These are phyloP conservation scores for Drosophila albomicans DNA, from an alignment of 1,140 invertebrate genomes.

Conservation along the genomic window DNA sequence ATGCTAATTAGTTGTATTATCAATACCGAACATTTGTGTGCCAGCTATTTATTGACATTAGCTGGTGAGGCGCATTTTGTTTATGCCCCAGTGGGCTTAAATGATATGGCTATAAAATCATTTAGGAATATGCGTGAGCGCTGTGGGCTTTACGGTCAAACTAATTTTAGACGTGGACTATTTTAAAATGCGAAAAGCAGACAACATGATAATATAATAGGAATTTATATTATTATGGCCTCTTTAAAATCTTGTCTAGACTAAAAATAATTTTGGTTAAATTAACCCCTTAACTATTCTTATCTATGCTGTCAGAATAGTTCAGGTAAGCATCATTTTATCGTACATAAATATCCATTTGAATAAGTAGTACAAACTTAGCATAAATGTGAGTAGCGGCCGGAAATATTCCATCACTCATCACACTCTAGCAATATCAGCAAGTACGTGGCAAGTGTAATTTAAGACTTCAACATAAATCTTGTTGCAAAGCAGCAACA, in stretches of 20 bases:
- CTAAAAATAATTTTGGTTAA: no score
- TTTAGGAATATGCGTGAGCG: conserved; percentile 25
- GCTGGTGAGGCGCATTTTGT: conserved; percentile 36
- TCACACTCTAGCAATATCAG: conserved; percentile 71
- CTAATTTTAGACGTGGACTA: neutral
- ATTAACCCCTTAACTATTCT: no score
- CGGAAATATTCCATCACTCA: conserved; percentile 21
- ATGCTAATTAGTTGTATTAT: conserved; percentile 82
- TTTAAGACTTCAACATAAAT: conserved; percentile 71
- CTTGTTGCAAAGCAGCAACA: conserved; percentile 51
- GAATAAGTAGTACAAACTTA: neutral
- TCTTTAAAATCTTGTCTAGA: no score
- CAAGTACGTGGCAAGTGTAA: conserved; percentile 68
- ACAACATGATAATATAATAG: no score
- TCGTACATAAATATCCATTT: neutral
- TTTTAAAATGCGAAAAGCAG: neutral
- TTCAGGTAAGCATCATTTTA: no score
- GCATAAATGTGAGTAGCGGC: neutral
- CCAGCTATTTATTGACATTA: conserved; percentile 69
- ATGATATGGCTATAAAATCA: conserved; percentile 53
- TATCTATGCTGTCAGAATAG: no score
- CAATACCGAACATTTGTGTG: conserved; percentile 56
- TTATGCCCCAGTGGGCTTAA: conserved; percentile 49
- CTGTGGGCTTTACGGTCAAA: conserved; percentile 60
- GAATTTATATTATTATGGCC: no score